Evolutionary conservation across 1,140 invertebrate species (phyloP), one percentile per base, ranked within the genome.

Genomic region (Vollenhovia emeryi): DNA sequence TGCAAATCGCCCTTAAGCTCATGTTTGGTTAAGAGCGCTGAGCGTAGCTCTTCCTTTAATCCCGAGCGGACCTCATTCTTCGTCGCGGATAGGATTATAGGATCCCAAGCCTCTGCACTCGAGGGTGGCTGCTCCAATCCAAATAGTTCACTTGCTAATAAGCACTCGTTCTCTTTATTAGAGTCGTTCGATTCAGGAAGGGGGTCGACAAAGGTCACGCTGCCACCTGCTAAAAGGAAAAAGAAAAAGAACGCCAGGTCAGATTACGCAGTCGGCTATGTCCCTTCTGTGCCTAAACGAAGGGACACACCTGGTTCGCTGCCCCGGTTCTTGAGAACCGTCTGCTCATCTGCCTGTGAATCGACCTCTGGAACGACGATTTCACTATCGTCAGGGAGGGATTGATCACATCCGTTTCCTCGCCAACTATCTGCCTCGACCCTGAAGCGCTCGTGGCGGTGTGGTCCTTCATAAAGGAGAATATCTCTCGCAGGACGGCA

Each of bases 261-360:
- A 66, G 33, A 66, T 66, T 7, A 11, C 0, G 30, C 36, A 43
- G 3, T 43, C n/a, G 62, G 33, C 13, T 66, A 66, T 66, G 30
- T 64, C 21, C 30, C 18, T n/a, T 40, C 33, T 64, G 0, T 30
- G 15, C 18, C 18, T 8, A 3, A 18, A n/a, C 60, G 30, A 36
- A 36, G 7, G 30, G 40, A 64, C 33, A 66, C 24, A 66, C 18
- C 62, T 66, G 36, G 36, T 66, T 36, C 62, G 36, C 18, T n/a
- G 62, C n/a, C 36, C n/a, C 62, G n/a, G 62, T 66, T 66, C 9
- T 40, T 1, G 5, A 43, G 62, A 66, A 66, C 36, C 36, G 36
- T 66, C 62, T 66, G 62, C 36, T 15, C n/a, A 43, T 64, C 62
- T 64, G 62, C 33, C 62, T 64, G 30, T 7, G n/a, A n/a, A 36